These are phyloP conservation scores for Lepidurus arcticus DNA, from an alignment of 1,140 invertebrate genomes.

Conservation along the genomic window DNA sequence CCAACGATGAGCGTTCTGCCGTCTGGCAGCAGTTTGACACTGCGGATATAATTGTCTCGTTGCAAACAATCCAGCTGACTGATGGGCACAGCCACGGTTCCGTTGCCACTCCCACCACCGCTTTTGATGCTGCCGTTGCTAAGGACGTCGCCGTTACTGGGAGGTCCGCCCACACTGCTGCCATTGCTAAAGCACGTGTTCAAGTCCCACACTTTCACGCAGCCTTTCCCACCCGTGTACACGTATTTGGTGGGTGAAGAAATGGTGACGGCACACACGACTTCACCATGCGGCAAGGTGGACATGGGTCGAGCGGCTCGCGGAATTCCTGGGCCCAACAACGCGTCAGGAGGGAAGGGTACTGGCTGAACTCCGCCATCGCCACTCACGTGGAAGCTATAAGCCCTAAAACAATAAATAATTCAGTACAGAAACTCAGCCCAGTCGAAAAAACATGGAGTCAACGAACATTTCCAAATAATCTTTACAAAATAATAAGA, in stretches of 20 bases:
- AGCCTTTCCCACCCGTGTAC: slow-evolving; percentile 96
- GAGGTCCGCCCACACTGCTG: not conserved
- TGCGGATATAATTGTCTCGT: slow-evolving; percentile 95
- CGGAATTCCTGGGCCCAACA: slow-evolving; percentile 86
- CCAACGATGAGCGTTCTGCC: slow-evolving; percentile 92
- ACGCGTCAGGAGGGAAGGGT: slow-evolving; percentile 90
- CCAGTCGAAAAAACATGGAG: not conserved
- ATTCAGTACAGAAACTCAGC: slow-evolving; percentile 31
- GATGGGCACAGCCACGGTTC: slow-evolving; percentile 52
- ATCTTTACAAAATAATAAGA: not conserved
- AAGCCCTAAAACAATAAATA: slow-evolving; percentile 60
- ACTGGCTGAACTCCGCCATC: slow-evolving; percentile 83
- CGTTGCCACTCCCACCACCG: slow-evolving; percentile 4
- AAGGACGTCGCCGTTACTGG: not conserved
- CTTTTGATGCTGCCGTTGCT: slow-evolving; percentile 28
- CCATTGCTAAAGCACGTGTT: slow-evolving; percentile 42
- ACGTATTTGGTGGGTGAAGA: slow-evolving; percentile 84
- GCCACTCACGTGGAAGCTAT: slow-evolving; percentile 86
- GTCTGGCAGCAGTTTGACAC: slow-evolving; percentile 93
- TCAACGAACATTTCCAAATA: no score
- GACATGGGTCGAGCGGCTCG: slow-evolving; percentile 82
- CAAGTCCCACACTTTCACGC: slow-evolving; percentile 89
- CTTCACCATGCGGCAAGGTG: slow-evolving; percentile 90
- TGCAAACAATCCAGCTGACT: slow-evolving; percentile 90
- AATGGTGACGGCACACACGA: slow-evolving; percentile 84